Base-by-base conservation (phyloP, 2,113 vertebrate species). In the Calonectris borealis region DNA sequence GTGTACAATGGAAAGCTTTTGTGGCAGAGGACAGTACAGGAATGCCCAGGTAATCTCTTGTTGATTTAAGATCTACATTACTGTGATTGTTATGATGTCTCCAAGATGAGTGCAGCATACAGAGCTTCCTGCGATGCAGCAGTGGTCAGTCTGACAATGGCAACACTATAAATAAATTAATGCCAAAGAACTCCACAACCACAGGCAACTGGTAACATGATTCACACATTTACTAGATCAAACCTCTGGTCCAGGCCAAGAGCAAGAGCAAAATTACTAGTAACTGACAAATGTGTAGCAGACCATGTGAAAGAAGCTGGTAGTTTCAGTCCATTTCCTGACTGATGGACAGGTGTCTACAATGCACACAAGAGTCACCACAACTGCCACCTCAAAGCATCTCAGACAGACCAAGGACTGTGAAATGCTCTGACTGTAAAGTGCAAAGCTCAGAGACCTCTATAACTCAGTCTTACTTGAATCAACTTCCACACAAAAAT, bases 281-380 rank as follows among this genome's bases (percentile, higher is more conserved):
- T 38, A 93, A 89, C 73, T 76, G 65, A 71, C 32, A 84, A 69
- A 51, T 3, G 38, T 31, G 77, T 71, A 24, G 42, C 55, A 65
- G 38, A 58, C 32, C 7, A 2, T 29, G 40, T 64, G 81, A 91
- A 79, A 94, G 65, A 87, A 76, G 27, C 31, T 76, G 73, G 73
- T 55, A 55, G 77, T 79, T 93, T 89, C 70, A 89, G 57, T 90
- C 61, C 16, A 18, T 60, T 79, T 96, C 31, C 44, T 61, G 73
- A 76, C 4, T 32, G 65, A 85, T 34, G 86, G 95, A 88, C 94
- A 92, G 49, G 49, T 86, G 72, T 66, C 69, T 79, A 62, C 38
- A 68, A 16, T 29, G 61, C 55, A 84, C 29, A 48, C 42, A 84
- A 36, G 40, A 88, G 78, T 17, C 73, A 62, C 36, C 38, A 83